Percentiles rank a stretch among this genome's conserved stretches.
Evolutionary conservation across 2,113 vertebrate species (phyloP).

Genomic region (Eurystomus gularis): DNA sequence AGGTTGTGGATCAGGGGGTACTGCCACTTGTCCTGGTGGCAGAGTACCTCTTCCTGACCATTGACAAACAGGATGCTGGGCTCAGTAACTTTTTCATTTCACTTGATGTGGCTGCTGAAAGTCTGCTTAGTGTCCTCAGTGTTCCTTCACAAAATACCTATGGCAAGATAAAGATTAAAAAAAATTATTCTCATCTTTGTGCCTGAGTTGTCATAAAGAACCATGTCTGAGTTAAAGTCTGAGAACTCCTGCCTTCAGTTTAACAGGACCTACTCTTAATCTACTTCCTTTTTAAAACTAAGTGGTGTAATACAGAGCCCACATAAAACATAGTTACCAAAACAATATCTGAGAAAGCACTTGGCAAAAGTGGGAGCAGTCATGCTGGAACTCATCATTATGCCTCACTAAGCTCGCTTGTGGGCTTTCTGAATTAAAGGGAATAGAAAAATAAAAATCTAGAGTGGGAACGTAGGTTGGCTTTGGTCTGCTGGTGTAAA

Average conservation of each 20-base stretch:
- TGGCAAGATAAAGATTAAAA: background rate
- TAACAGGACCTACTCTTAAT: background rate
- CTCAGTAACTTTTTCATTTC: background rate
- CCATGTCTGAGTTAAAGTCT: background rate
- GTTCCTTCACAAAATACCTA: background rate
- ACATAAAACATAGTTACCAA: background rate
- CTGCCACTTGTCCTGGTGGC: background rate
- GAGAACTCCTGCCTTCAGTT: background rate
- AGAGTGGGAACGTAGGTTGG: background rate
- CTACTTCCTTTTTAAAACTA: background rate
- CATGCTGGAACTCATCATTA: background rate
- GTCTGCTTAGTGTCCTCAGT: background rate
- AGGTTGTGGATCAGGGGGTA: background rate
- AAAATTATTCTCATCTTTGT: background rate
- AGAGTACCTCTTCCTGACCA: background rate
- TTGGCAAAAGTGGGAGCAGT: background rate
- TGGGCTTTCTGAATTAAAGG: background rate
- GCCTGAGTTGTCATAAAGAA: background rate
- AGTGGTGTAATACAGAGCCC: background rate
- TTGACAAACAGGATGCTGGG: rapidly evolving
- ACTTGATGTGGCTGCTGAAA: background rate
- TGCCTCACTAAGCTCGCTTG: background rate
- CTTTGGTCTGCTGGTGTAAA: background rate
- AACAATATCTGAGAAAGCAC: background rate
- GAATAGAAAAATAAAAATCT: background rate